Base-by-base conservation (phyloP, 2,888 invertebrate genomes). In the Brachyopa scutellaris region DNA sequence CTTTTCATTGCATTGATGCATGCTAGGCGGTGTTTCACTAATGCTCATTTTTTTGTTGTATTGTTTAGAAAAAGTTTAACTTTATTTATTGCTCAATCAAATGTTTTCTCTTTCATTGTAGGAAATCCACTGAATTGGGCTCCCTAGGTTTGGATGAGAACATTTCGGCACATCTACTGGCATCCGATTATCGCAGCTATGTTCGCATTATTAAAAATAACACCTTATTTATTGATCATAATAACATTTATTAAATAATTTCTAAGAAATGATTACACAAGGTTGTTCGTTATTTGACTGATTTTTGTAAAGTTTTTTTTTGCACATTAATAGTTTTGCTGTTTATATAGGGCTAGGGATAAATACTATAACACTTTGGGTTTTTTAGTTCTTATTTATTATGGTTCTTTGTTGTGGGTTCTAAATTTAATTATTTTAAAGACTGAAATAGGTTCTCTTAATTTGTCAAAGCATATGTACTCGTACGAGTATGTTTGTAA, bases 311-410 rank as follows among this genome's bases (percentile, higher is more conserved):
- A 67, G 42, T 29, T 53, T 67, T 53, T 51, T 3, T 64, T 33
- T 80, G 74, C 74, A 74, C 67, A 74, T 70, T 33, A 64, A 57
- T 57, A 49, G 57, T 19, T 64, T 49, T 67, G 49, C 13, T 51
- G 29, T 67, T 73, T 15, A 40, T 42, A 55, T 23, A n/a, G 33
- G 8, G n/a, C n/a, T n/a, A n/a, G 57, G 53, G 11, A 51, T 42
- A 47, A 61, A 61, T 36, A 40, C 53, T 49, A 51, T 80, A 80
- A 80, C 80, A 76, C 76, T 76, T 80, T 40, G 36, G n/a, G n/a
- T n/a, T 45, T 59, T 67, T 47, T 23, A 45, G 61, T 31, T 57
- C 15, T 42, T 61, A 53, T 67, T 57, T 64, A 4, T 36, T 78
- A 11, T 67, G 59, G 53, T 38, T 73, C 23, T 13, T 61, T 62